Conservation (phyloP, 1,140 invertebrate species). For the Hesperophylax magnus region DNA sequence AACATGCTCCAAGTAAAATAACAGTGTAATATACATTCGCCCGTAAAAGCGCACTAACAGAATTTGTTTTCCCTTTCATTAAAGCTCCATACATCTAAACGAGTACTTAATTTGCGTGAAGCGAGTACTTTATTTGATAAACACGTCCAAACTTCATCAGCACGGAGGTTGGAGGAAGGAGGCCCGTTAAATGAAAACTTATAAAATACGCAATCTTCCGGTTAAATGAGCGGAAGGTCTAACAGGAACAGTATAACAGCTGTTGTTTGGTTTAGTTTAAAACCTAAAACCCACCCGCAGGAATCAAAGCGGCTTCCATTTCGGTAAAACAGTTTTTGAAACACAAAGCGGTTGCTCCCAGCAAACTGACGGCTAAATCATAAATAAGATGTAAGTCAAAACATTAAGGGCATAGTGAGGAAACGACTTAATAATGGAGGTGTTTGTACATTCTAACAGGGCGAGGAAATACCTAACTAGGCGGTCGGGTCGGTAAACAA, state of each 20-base stretch:
- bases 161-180: too few species aligned
- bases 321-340: not conserved
- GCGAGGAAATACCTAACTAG: not conserved
- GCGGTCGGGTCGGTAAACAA: not conserved
- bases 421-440: constrained; percentile 26
- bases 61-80: too few species aligned
- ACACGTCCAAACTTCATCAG: too few species aligned
- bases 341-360: not conserved
- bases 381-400: constrained; percentile 25
- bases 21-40: too few species aligned
- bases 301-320: not conserved
- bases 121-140: too few species aligned
- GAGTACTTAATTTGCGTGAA: too few species aligned
- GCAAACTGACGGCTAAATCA: constrained; percentile 1
- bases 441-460: not conserved
- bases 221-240: too few species aligned
- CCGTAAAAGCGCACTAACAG: too few species aligned
- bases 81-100: too few species aligned
- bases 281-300: not conserved
- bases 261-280: not conserved
- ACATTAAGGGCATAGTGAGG: constrained; percentile 10
- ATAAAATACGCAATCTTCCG: not conserved
- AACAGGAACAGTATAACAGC: not conserved
- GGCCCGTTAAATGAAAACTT: too few species aligned
- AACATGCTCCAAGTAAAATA: too few species aligned